Base-by-base conservation (phyloP, 2,888 invertebrate genomes). In the Actias luna region DNA sequence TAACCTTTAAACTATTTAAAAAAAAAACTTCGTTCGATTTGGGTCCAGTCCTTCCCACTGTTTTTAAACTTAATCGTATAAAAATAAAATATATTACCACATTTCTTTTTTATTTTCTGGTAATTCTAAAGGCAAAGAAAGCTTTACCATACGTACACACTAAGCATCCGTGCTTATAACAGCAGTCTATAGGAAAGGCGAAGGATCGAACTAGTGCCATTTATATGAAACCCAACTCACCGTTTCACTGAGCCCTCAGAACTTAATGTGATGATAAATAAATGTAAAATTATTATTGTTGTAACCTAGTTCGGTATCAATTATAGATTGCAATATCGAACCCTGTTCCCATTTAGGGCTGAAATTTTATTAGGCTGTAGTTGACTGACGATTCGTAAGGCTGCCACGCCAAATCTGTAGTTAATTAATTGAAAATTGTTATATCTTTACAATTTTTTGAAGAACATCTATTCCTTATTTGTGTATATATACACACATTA, bases 331-430 rank as follows among this genome's bases (percentile, higher is more conserved):
- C 58, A 61, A 66, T 63, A 69, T 64, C 33, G 58, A 64, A 68
- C 35, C 68, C 65, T 67, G 70, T 68, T 69, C 62, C 71, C 66
- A 73, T 71, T 73, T 72, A 75, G 64, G 63, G 61, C 62, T 61
- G 46, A 59, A 70, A 74, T 66, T 60, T 69, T 63, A 67, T 71
- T 69, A 71, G 64, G 62, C 61, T 61, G 62, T 60, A 46, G 59
- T 59, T 16, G 52, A 52, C 46, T 18, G n/a, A 50, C 46, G 46
- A 50, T 4, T 50, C 33, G 27, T 52, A 59, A 46, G 50, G 22
- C 36, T 61, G 55, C 39, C 61, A 29, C 55, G 55, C 7, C 14
- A 16, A 5, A n/a, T 55, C 5, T 16, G 8, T 29, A 55, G 42
- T 0, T 18, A 7, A n/a, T 18, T 18, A 2, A n/a, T 39, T 18